These are phyloP conservation scores for Loxodonta africana DNA, from an alignment of 2,113 vertebrate species.

Conservation along the genomic window DNA sequence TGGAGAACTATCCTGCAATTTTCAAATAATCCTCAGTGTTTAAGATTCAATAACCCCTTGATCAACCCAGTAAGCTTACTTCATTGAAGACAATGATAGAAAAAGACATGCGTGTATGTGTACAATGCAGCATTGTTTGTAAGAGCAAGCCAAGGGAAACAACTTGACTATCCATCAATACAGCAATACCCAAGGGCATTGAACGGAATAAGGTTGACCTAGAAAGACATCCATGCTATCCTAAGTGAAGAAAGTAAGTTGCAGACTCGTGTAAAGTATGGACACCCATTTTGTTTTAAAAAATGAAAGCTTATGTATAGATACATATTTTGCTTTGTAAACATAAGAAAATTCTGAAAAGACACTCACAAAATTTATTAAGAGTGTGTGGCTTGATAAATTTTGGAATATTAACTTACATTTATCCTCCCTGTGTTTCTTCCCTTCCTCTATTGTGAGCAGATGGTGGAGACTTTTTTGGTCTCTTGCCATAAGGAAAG, in stretches of 20 bases:
- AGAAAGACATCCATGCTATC: neutral
- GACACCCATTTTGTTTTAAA: neutral
- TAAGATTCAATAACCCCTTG: neutral
- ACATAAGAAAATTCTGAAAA: conserved; percentile 45
- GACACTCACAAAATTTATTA: neutral
- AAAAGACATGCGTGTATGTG: neutral
- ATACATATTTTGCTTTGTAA: conserved; percentile 38
- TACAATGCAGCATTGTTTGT: neutral
- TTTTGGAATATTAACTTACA: neutral
- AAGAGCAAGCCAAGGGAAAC: neutral
- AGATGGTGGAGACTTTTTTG: conserved; percentile 51
- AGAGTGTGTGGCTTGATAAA: neutral
- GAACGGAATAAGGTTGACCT: neutral
- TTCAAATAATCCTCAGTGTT: neutral
- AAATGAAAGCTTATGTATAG: neutral
- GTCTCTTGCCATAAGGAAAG: neutral
- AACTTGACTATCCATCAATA: no score
- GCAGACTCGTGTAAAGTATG: neutral
- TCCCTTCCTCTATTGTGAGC: neutral
- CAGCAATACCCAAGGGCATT: no score
- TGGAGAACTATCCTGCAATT: neutral
- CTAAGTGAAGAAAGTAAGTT: neutral
- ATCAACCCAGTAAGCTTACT: neutral
- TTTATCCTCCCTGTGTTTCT: conserved; percentile 12
- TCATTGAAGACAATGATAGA: neutral